Percentiles rank a stretch among this genome's conserved stretches.
Evolutionary conservation across 1,140 invertebrate genomes (phyloP).

Genomic region (Tetragnatha versicolor): DNA sequence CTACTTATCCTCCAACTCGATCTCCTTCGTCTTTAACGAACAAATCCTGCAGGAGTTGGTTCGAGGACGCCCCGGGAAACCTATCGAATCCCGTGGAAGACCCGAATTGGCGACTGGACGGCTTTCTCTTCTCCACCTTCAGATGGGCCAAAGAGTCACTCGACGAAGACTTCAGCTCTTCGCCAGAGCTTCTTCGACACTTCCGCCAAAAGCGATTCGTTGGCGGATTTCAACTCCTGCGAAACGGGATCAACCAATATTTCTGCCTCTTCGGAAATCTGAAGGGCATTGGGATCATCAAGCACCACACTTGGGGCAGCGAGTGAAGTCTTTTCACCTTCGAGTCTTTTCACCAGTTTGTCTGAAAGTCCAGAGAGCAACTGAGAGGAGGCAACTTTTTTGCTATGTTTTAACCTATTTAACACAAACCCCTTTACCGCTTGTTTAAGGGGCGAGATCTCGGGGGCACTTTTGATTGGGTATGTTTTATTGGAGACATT

Average conservation of each 20-base stretch:
- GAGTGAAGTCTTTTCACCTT: not conserved
- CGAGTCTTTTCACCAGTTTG: conserved; percentile 31
- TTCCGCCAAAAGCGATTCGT: conserved; percentile 15
- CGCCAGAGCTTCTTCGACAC: conserved; percentile 39
- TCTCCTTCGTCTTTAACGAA: not conserved
- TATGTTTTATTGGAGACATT: no score
- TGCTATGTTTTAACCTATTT: conserved; percentile 24
- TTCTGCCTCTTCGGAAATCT: not conserved
- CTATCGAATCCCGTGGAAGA: not conserved
- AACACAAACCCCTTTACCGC: conserved; percentile 33
- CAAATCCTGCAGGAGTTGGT: not conserved
- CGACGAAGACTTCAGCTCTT: conserved; percentile 2
- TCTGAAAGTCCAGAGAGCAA: conserved; percentile 22
- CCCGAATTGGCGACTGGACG: not conserved
- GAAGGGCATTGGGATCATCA: no score
- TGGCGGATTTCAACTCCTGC: conserved; percentile 35
- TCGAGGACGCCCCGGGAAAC: not conserved
- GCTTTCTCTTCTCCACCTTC: not conserved
- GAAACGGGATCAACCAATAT: not conserved
- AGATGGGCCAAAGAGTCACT: not conserved
- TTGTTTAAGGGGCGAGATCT: conserved; percentile 38
- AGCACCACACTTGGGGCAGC: not conserved
- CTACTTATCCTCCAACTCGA: conserved; percentile 2
- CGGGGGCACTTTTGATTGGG: no score
- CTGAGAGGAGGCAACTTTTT: conserved; percentile 7